These are phyloP conservation scores for Volucella inanis DNA, from an alignment of 2,888 invertebrate genomes.

Conservation along the genomic window DNA sequence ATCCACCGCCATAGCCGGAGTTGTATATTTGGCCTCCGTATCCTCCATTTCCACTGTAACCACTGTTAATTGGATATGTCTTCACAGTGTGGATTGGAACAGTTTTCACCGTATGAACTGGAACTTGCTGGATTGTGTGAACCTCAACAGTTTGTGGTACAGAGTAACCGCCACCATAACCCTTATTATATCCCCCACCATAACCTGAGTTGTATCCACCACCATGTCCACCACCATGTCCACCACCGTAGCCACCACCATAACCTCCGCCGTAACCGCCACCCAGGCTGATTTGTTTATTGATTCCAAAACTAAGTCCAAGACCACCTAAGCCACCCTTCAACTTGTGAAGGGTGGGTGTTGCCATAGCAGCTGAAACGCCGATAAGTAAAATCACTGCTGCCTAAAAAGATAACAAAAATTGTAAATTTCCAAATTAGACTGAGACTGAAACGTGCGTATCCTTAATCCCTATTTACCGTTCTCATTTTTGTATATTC, in stretches of 20 bases:
- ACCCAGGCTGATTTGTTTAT: conserved; percentile 47
- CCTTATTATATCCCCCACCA: conserved; percentile 5
- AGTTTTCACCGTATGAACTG: conserved; percentile 65
- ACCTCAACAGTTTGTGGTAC: conserved; percentile 51
- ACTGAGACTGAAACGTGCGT: background rate
- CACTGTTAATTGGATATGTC: conserved; percentile 30
- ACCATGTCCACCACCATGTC: conserved; percentile 6
- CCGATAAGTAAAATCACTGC: conserved; percentile 45
- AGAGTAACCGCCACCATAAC: conserved; percentile 48
- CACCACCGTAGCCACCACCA: conserved; percentile 21
- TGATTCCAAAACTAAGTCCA: conserved; percentile 53
- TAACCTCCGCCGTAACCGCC: conserved; percentile 56
- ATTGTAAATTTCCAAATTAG: conserved; percentile 1
- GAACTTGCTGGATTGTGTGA: conserved; percentile 61
- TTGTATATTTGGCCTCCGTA: conserved; percentile 10
- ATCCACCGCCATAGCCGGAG: conserved; percentile 7
- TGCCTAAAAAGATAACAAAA: conserved; percentile 36
- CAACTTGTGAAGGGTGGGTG: conserved; percentile 61
- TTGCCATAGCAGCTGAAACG: conserved; percentile 43
- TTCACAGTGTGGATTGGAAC: conserved; percentile 62
- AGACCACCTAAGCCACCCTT: conserved; percentile 47
- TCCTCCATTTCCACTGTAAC: conserved; percentile 32
- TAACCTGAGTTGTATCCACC: background rate
- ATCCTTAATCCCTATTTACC: conserved; percentile 55
- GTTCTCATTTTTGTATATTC: conserved; percentile 48